These are phyloP conservation scores for Pleuronectes platessa DNA, from an alignment of 2,113 vertebrate species.

Conservation along the genomic window DNA sequence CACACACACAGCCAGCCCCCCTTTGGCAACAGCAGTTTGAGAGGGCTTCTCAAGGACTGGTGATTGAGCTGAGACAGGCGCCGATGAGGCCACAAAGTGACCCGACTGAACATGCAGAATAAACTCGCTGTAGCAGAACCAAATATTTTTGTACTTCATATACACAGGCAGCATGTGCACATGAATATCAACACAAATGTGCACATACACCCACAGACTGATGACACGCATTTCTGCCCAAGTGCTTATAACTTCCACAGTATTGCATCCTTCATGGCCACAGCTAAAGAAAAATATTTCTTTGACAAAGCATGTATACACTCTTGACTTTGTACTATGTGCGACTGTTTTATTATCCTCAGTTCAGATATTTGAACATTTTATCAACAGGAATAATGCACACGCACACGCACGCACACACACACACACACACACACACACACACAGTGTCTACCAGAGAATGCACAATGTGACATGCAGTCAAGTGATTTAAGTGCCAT, in stretches of 20 bases:
- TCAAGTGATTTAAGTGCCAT: neutral
- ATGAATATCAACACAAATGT: constrained; percentile 1
- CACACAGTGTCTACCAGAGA: no score
- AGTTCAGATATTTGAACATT: no score
- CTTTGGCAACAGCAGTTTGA: constrained; percentile 62
- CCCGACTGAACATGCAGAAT: constrained; percentile 38
- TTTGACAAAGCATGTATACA: no score
- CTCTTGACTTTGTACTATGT: no score
- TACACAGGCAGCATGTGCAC: neutral
- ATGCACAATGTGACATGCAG: no score
- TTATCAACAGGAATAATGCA: no score
- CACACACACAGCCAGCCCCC: constrained; percentile 1
- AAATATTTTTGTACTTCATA: constrained; percentile 10
- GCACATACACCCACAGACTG: neutral
- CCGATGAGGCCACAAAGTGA: constrained; percentile 51
- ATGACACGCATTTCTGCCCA: neutral
- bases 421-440: no score
- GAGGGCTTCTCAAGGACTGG: constrained; percentile 67
- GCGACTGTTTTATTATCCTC: no score
- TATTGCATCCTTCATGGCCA: constrained; percentile 2
- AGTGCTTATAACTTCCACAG: neutral
- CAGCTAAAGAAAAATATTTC: neutral
- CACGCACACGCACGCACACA: no score
- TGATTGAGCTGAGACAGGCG: constrained; percentile 35
- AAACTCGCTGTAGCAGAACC: constrained; percentile 11